Conservation (phyloP, 1,140 invertebrate species). For the Meloidogyne hapla region DNA sequence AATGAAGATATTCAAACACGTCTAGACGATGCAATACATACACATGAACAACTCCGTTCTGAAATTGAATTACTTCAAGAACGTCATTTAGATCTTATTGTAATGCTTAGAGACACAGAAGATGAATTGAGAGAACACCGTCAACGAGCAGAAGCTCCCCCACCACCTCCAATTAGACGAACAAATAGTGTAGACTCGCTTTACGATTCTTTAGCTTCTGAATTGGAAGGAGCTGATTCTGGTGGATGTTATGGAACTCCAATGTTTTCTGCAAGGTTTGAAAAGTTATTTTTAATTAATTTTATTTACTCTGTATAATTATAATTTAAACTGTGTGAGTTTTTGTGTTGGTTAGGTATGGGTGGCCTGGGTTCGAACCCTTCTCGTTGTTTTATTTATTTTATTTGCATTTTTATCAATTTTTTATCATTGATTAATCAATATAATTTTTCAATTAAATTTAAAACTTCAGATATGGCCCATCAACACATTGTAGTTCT, state of each 20-base stretch:
- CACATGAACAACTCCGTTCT: conserved; percentile 44
- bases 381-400: not conserved
- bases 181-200: conserved; percentile 50
- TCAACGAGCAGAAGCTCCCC: conserved; percentile 15
- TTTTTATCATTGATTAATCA: not conserved
- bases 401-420: not conserved
- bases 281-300: conserved; percentile 29
- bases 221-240: conserved; percentile 54
- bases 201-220: conserved; percentile 58
- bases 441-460: not conserved
- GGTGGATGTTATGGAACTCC: conserved; percentile 50
- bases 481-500: conserved; percentile 13
- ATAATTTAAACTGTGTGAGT: no score
- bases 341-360: no score
- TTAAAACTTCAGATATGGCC: conserved; percentile 9
- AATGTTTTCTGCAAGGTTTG: conserved; percentile 47
- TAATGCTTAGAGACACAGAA: conserved; percentile 52
- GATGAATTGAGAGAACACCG: conserved; percentile 48
- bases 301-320: not conserved
- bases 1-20: conserved; percentile 49
- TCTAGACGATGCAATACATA: conserved; percentile 33
- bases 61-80: conserved; percentile 51
- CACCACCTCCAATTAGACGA: conserved; percentile 13
- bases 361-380: no score
- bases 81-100: conserved; percentile 53